Evolutionary conservation across 30 jellyfish, hydroid and myxozoan genomes (phyloP).

Genomic region (Calvadosia cruxmelitensis): DNA sequence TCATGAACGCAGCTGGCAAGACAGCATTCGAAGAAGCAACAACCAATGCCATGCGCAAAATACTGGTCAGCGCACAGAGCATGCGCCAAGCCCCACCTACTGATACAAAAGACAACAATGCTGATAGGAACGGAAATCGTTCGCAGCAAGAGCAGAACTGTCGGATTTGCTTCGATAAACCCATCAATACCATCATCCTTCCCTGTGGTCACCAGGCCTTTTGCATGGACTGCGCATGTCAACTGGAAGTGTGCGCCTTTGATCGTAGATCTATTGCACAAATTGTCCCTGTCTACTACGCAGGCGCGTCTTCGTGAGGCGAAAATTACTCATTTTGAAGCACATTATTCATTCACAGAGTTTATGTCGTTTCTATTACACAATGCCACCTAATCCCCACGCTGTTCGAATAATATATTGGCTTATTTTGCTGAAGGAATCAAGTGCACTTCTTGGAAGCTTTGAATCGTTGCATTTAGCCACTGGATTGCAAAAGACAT

Average conservation of each 20-base stretch:
- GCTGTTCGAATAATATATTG: too few relatives aligned
- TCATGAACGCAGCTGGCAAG: constrained; percentile 45
- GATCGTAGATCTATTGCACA: constrained; percentile 69
- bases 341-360: too few relatives aligned
- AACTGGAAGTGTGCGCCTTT: constrained; percentile 64
- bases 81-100: constrained; percentile 9
- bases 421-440: too few relatives aligned
- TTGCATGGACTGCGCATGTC: constrained; percentile 64
- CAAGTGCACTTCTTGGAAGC: too few relatives aligned
- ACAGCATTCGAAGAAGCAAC: constrained; percentile 84
- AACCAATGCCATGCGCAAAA: constrained; percentile 58
- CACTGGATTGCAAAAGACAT: too few relatives aligned
- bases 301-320: neutral
- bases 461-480: too few relatives aligned
- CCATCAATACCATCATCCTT: constrained; percentile 56
- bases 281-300: constrained; percentile 33
- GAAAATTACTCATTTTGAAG: too few relatives aligned
- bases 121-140: constrained; percentile 48
- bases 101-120: neutral
- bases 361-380: too few relatives aligned
- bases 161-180: constrained; percentile 55
- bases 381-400: too few relatives aligned
- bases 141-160: constrained; percentile 28
- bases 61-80: constrained; percentile 35
- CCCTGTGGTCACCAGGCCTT: constrained; percentile 85